A percentile compares a stretch with the other conserved stretches of the same genome.
Evolutionary conservation across 2,888 invertebrate species (phyloP).

Genomic region (Andricus quercusramuli): DNA sequence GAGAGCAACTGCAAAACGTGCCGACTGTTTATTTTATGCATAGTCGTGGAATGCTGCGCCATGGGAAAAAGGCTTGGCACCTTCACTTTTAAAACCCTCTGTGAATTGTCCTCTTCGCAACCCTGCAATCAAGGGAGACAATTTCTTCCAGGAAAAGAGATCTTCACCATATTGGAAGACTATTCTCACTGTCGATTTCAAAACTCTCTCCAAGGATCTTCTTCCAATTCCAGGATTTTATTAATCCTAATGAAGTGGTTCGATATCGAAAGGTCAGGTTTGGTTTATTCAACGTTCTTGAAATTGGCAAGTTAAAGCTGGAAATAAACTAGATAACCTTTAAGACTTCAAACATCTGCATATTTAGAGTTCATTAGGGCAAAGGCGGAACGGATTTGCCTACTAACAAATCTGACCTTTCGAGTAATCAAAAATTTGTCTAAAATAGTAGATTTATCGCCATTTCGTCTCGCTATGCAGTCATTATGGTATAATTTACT

Average conservation of each 20-base stretch:
- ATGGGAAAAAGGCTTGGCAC: conserved; percentile 64
- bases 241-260: not conserved
- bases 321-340: not conserved
- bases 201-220: no score
- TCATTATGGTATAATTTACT: conserved; percentile 39
- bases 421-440: conserved; percentile 25
- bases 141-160: no score
- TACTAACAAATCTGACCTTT: conserved; percentile 36
- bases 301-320: not conserved
- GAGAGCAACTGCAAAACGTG: conserved; percentile 60
- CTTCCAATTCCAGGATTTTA: no score
- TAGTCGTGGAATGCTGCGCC: conserved; percentile 63
- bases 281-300: not conserved
- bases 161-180: no score
- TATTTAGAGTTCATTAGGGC: not conserved
- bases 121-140: conserved; percentile 9
- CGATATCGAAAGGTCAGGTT: not conserved
- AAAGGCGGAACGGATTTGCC: not conserved
- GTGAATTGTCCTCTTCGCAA: conserved; percentile 32
- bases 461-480: conserved; percentile 27
- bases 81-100: conserved; percentile 41
- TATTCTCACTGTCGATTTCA: no score
- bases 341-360: not conserved
- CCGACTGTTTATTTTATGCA: conserved; percentile 63
- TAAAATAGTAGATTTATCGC: conserved; percentile 31